A percentile compares a stretch with the other conserved stretches of the same genome.
Evolutionary conservation across 1,140 invertebrate genomes (phyloP).

Genomic region (Orius laevigatus): DNA sequence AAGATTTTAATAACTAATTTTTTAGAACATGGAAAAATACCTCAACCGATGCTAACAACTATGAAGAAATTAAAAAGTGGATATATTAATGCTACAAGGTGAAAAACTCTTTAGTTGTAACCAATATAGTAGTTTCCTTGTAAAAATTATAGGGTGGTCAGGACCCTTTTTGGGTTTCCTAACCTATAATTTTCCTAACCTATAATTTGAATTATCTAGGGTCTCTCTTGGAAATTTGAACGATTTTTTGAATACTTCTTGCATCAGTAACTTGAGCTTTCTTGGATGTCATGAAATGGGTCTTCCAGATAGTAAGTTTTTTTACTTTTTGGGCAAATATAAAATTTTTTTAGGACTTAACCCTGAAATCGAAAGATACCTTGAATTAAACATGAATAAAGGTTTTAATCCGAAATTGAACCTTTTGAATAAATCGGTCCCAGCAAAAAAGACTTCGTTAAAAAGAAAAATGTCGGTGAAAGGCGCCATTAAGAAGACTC

Average conservation of each 20-base stretch:
- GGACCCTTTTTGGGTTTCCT: not conserved
- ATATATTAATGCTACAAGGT: slow-evolving; percentile 89
- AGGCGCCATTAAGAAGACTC: slow-evolving; percentile 71
- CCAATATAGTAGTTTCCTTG: not conserved
- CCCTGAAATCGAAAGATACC: slow-evolving; percentile 67
- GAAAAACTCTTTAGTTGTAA: slow-evolving; percentile 11
- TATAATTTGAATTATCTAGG: slow-evolving; percentile 31
- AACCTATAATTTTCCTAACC: not conserved
- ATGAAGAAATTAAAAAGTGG: slow-evolving; percentile 97
- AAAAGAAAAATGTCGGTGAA: slow-evolving; percentile 57
- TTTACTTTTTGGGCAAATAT: slow-evolving; percentile 27
- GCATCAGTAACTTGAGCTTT: slow-evolving; percentile 89
- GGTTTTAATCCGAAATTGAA: slow-evolving; percentile 54
- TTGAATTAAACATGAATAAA: slow-evolving; percentile 72
- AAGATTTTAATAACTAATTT: slow-evolving; percentile 20
- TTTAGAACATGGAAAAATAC: slow-evolving; percentile 81
- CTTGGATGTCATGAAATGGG: slow-evolving; percentile 81
- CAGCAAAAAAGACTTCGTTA: slow-evolving; percentile 32
- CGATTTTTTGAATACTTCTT: slow-evolving; percentile 90
- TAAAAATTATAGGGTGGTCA: not conserved
- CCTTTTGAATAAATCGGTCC: slow-evolving; percentile 17
- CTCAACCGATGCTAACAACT: slow-evolving; percentile 86
- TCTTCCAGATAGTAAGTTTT: slow-evolving; percentile 51
- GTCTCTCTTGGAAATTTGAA: slow-evolving; percentile 79
- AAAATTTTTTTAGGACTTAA: slow-evolving; percentile 41